Base-by-base conservation (phyloP, 2,888 invertebrate species). In the Sinhomidia bicolor region DNA sequence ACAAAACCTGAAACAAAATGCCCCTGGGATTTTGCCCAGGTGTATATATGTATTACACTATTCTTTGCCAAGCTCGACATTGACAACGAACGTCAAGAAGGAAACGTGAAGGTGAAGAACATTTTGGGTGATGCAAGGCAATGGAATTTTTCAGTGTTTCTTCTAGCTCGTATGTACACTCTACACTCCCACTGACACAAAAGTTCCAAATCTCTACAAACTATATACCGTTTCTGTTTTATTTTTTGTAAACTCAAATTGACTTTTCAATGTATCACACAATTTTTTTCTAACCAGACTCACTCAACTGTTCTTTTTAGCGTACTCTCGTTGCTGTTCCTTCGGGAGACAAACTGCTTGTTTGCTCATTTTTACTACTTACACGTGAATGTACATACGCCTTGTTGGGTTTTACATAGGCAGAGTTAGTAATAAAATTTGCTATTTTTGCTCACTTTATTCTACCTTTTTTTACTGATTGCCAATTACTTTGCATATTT, bases 401-500 rank as follows among this genome's bases (percentile, higher is more conserved):
- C 14, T 32, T 32, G 4, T 32, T 32, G 32, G 32, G 32, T 60
- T 60, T 60, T 32, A n/a, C 65, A n/a, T 65, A n/a, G n/a, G 36
- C 20, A 32, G 4, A 68, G 68, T 68, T 7, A 68, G 68, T 68
- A 68, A 68, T 68, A 68, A 68, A 68, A 41, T 68, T 68, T 17
- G 68, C 41, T 68, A 68, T 68, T 68, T 68, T 68, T 68, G 68
- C 68, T 68, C 68, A 17, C 68, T 41, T 68, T 68, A 68, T 68
- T 68, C 68, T 68, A 36, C 68, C 68, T 32, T 68, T 68, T 60
- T 65, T 68, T 68, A 41, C 68, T 68, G 68, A 81, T 81, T 81
- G 62, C 80, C 80, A 81, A 81, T 81, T 81, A 65, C 80, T 81
- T 81, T 81, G 80, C 65, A 81, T 65, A 62, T 65, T 81, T 81